phyloP scores from a whole-genome alignment of 1,140 invertebrate genomes.

The Venturia canescens region DNA sequence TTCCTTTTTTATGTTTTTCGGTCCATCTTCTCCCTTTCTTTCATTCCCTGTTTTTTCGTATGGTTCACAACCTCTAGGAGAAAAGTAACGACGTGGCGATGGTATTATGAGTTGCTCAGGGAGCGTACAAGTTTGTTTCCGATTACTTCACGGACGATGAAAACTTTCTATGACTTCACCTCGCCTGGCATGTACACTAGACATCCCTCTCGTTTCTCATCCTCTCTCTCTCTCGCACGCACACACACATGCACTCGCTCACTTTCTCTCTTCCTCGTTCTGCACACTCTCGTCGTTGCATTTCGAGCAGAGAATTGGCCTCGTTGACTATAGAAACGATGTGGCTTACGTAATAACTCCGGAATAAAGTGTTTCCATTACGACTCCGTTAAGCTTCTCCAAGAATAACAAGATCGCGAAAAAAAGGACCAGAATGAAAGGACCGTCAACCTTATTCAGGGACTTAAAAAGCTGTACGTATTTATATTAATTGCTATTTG shows the following conservation, averaged over 20 bases:
- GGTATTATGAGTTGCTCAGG: constrained; percentile 7
- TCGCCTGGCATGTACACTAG: background rate
- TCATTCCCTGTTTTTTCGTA: background rate
- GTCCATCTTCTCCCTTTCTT: background rate
- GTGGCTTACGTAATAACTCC: background rate
- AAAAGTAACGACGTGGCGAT: constrained; percentile 40
- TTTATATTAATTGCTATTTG: background rate
- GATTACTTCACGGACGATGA: constrained; percentile 39
- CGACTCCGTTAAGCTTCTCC: background rate
- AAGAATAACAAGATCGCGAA: background rate
- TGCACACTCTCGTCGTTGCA: too few species aligned
- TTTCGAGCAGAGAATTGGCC: background rate
- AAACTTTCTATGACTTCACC: constrained; percentile 20
- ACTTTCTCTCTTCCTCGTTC: too few species aligned
- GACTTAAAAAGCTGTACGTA: background rate
- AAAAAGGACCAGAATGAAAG: background rate
- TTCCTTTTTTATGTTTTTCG: too few species aligned
- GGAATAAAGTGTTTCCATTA: constrained; percentile 22
- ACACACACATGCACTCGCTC: background rate
- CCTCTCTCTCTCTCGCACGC: background rate
- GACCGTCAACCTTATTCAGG: too few species aligned
- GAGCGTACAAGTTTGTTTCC: constrained; percentile 30
- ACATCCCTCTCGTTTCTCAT: background rate
- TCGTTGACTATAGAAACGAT: background rate
- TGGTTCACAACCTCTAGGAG: background rate